Percentiles rank a stretch among this genome's conserved stretches.
Evolutionary conservation across 2,888 invertebrate genomes (phyloP).

Genomic region (Sesamia inferens): DNA sequence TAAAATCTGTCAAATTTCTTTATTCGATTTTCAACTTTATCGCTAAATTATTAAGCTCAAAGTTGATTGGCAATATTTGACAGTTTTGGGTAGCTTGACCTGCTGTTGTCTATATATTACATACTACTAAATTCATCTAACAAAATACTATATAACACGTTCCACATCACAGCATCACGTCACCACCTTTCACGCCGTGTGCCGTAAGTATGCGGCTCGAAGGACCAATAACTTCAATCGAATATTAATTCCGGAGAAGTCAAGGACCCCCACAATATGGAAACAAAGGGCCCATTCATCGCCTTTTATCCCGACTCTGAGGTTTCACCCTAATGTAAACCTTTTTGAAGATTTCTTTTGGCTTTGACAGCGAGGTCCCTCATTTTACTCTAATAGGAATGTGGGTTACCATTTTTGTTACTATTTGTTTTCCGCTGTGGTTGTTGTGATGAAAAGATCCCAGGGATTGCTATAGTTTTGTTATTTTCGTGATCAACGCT

Average conservation of each 20-base stretch:
- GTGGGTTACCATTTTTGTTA: slow-evolving; percentile 44
- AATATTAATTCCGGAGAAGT: slow-evolving; percentile 77
- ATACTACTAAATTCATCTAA: slow-evolving; percentile 8
- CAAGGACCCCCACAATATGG: slow-evolving; percentile 72
- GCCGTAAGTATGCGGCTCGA: slow-evolving; percentile 36
- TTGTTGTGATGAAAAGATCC: neutral
- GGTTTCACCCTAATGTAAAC: slow-evolving; percentile 65
- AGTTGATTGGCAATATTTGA: too few species aligned
- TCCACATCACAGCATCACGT: slow-evolving; percentile 19
- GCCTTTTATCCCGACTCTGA: slow-evolving; percentile 76
- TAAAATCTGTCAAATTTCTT: too few species aligned
- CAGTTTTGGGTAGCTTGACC: too few species aligned
- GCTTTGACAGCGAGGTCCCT: slow-evolving; percentile 73
- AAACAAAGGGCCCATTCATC: slow-evolving; percentile 76
- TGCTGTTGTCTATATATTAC: too few species aligned
- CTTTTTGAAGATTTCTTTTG: slow-evolving; percentile 77
- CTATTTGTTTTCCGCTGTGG: slow-evolving; percentile 7
- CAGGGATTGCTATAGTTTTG: neutral
- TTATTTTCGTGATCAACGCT: too few species aligned
- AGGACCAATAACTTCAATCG: slow-evolving; percentile 74
- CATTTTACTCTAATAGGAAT: slow-evolving; percentile 73
- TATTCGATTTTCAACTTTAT: too few species aligned
- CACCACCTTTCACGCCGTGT: slow-evolving; percentile 23
- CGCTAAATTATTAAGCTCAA: too few species aligned
- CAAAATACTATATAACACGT: slow-evolving; percentile 23